Percentiles rank a stretch among this genome's conserved stretches.
Conservation (phyloP, 2,888 invertebrate genomes). For the Macropis europaea region DNA sequence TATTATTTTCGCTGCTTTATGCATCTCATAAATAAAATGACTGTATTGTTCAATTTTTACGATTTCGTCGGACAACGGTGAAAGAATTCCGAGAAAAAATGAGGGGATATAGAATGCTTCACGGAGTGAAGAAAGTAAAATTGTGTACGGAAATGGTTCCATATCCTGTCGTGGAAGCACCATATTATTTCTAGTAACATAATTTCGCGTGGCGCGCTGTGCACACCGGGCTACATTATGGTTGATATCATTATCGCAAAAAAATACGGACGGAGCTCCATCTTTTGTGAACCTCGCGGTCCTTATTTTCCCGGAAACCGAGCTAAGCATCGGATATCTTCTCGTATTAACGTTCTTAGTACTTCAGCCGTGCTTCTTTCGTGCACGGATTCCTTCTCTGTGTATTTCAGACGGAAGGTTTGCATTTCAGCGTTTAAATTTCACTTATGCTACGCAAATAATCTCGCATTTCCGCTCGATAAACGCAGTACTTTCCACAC, state of each 20-base stretch:
- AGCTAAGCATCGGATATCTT: not conserved
- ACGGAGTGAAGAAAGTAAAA: not conserved
- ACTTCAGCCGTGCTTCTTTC: not conserved
- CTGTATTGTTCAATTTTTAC: conserved; percentile 10
- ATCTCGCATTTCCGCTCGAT: not conserved
- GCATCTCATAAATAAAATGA: no score
- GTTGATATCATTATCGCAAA: conserved; percentile 21
- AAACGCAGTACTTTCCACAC: not conserved
- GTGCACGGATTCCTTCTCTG: not conserved
- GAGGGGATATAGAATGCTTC: not conserved
- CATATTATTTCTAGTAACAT: conserved; percentile 6
- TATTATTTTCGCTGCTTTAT: no score
- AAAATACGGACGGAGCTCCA: not conserved
- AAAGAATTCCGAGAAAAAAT: not conserved
- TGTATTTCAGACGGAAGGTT: not conserved
- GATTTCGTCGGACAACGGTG: not conserved
- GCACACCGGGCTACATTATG: not conserved
- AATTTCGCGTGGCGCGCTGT: not conserved
- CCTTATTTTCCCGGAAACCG: not conserved
- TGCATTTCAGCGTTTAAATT: conserved; percentile 8
- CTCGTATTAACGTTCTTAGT: not conserved
- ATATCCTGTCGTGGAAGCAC: not conserved
- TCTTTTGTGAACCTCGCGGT: not conserved
- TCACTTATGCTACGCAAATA: not conserved
- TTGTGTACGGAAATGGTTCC: not conserved